A percentile compares a stretch with the other conserved stretches of the same genome.
Conservation (phyloP, 2,888 invertebrate genomes). For the Parasteatoda lunata region DNA sequence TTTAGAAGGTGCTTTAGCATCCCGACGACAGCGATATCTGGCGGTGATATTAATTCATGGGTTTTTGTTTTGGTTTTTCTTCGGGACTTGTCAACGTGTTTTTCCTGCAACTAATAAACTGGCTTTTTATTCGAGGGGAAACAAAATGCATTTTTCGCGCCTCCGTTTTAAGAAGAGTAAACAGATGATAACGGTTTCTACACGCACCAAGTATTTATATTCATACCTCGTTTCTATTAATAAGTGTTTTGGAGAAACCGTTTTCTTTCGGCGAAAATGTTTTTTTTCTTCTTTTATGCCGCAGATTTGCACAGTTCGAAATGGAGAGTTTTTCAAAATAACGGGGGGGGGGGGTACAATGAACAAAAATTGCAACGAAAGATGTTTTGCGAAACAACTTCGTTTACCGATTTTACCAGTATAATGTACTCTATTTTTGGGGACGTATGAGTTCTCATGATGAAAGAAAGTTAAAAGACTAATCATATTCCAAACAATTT, state of each 20-base stretch:
- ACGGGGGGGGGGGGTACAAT: too few species aligned
- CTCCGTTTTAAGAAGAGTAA: constrained; percentile 21
- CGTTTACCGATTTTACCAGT: too few species aligned
- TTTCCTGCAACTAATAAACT: constrained; percentile 25
- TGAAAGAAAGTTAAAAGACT: too few species aligned
- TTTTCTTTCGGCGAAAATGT: neutral
- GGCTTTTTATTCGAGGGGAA: constrained; percentile 4
- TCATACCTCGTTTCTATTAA: constrained; percentile 1
- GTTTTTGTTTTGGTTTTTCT: constrained; percentile 12
- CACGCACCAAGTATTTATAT: neutral
- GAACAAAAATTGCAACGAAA: too few species aligned
- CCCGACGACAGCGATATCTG: constrained; percentile 39
- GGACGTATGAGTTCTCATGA: too few species aligned
- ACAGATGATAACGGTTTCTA: constrained; percentile 12
- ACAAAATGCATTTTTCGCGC: neutral
- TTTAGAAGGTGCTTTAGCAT: constrained; percentile 44
- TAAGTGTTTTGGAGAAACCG: neutral
- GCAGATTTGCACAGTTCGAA: too few species aligned
- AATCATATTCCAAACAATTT: too few species aligned
- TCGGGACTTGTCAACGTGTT: constrained; percentile 32
- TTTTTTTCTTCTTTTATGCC: too few species aligned
- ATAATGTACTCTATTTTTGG: too few species aligned
- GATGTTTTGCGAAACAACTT: too few species aligned
- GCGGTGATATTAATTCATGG: constrained; percentile 1
- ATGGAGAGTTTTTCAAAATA: too few species aligned